Conservation (phyloP, 2,113 vertebrate species). For the Junco hyemalis region DNA sequence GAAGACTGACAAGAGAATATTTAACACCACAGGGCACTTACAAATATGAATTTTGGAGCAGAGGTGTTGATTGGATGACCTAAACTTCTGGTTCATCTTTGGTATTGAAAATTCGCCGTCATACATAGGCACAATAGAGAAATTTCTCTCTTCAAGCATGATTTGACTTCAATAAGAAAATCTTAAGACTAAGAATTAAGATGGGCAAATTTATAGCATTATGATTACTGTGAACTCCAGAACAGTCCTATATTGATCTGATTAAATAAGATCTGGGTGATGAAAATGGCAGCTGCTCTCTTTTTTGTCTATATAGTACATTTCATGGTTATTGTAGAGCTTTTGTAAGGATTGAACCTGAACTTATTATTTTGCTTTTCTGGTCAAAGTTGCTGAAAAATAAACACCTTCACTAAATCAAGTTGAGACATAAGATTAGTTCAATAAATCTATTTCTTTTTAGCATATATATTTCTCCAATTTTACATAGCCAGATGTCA, state of each 20-base stretch:
- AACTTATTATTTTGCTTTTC: background rate
- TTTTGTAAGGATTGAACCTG: background rate
- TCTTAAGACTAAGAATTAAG: background rate
- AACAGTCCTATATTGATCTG: background rate
- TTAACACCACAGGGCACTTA: background rate
- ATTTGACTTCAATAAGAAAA: background rate
- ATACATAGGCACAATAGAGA: background rate
- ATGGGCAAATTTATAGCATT: background rate
- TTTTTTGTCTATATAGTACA: background rate
- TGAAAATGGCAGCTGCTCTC: background rate
- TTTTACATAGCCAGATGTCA: background rate
- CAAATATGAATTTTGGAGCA: background rate
- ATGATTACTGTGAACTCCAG: background rate
- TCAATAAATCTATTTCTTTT: background rate
- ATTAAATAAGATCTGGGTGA: background rate
- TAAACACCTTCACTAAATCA: background rate
- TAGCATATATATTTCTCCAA: background rate
- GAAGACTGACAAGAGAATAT: background rate
- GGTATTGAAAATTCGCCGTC: background rate
- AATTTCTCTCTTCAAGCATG: background rate
- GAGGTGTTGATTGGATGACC: background rate
- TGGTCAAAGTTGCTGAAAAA: background rate
- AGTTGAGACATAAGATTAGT: background rate
- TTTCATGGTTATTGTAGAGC: background rate
- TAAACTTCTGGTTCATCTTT: background rate